phyloP scores from a whole-genome alignment of 2,888 invertebrate species.

The Lobophora halterata region DNA sequence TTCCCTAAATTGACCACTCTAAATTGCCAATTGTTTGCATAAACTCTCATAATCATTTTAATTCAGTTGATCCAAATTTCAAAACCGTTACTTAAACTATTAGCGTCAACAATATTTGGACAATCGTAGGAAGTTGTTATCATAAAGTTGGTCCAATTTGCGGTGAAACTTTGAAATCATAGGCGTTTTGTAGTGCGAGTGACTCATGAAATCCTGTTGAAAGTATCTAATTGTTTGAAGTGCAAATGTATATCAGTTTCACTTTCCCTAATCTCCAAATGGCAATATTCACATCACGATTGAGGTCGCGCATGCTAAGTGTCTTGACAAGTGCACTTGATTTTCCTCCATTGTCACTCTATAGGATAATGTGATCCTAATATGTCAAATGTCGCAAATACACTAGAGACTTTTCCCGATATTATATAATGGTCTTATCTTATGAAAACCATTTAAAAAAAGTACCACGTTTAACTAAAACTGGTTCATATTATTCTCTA shows the following conservation, averaged over 20 bases:
- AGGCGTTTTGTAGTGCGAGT: conserved; percentile 34
- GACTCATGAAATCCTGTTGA: conserved; percentile 68
- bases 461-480: too few species aligned
- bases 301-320: conserved; percentile 67
- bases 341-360: conserved; percentile 33
- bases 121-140: conserved; percentile 56
- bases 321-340: conserved; percentile 47
- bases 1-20: conserved; percentile 24
- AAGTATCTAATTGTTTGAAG: conserved; percentile 63
- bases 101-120: conserved; percentile 40
- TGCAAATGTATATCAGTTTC: conserved; percentile 70
- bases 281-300: conserved; percentile 74
- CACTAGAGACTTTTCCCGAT: too few species aligned
- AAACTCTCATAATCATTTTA: conserved; percentile 53
- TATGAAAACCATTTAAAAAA: too few species aligned
- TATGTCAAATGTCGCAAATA: too few species aligned
- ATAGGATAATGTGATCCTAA: conserved; percentile 10
- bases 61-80: conserved; percentile 46
- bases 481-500: too few species aligned
- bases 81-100: conserved; percentile 48
- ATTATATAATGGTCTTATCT: too few species aligned
- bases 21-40: conserved; percentile 40
- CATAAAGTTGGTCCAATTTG: conserved; percentile 44
- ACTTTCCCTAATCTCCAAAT: conserved; percentile 71
- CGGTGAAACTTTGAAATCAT: conserved; percentile 42